Evolutionary conservation across 2,797 vertebrate genomes (phyloP).

Genomic region (Potorous gilbertii): DNA sequence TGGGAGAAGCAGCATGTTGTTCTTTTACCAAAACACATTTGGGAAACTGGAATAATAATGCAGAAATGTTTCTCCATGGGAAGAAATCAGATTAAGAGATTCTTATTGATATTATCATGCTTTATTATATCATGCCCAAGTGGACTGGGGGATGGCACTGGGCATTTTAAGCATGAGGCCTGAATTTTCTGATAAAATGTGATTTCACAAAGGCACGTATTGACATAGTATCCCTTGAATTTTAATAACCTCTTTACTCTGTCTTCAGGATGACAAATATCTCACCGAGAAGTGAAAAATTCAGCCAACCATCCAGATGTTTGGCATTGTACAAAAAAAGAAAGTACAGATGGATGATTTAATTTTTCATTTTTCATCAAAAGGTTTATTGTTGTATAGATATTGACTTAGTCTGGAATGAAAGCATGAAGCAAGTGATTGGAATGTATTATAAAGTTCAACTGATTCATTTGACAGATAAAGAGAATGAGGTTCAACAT

Average conservation of each 20-base stretch:
- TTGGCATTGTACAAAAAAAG: not conserved
- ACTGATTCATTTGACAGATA: not conserved
- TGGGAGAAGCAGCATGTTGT: not conserved
- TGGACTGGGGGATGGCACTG: not conserved
- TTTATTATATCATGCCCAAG: not conserved
- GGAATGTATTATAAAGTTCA: not conserved
- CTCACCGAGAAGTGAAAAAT: not conserved
- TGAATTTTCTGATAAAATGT: not conserved
- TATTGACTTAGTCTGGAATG: not conserved
- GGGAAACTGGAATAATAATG: not conserved
- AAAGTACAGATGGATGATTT: not conserved
- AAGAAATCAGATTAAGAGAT: not conserved
- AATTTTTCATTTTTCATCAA: not conserved
- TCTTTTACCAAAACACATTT: not conserved
- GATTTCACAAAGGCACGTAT: not conserved
- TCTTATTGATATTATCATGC: not conserved
- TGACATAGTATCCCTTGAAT: not conserved
- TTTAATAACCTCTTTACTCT: not conserved
- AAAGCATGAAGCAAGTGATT: not conserved
- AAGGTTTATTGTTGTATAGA: not conserved
- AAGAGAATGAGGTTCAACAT: not conserved
- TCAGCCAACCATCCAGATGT: not conserved
- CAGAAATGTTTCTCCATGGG: not conserved
- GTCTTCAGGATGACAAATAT: not conserved
- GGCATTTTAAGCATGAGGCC: not conserved